Evolutionary conservation across 1,140 invertebrate species (phyloP).

Genomic region (Pogonomyrmex barbatus): DNA sequence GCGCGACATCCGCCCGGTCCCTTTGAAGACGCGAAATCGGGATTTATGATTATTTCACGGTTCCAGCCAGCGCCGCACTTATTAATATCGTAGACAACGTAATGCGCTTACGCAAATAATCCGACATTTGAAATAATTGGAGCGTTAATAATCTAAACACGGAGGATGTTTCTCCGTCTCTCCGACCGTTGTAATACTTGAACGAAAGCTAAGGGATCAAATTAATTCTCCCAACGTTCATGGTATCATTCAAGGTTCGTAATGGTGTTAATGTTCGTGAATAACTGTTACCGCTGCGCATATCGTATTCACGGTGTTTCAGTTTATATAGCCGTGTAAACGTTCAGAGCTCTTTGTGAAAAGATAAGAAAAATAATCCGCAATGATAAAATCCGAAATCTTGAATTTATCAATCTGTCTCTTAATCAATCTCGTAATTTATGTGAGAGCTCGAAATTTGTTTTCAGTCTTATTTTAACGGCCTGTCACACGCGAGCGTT

Average conservation of each 20-base stretch:
- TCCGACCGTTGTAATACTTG: neutral
- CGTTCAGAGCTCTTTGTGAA: neutral
- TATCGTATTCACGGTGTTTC: neutral
- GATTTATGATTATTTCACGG: constrained; percentile 30
- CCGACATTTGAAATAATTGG: constrained; percentile 20
- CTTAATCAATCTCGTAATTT: constrained; percentile 14
- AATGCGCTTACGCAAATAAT: constrained; percentile 19
- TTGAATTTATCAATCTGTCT: neutral
- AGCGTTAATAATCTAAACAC: constrained; percentile 30
- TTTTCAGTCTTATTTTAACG: constrained; percentile 10
- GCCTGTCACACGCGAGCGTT: neutral
- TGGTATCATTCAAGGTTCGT: constrained; percentile 13
- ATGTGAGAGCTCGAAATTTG: constrained; percentile 3
- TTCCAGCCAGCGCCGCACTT: neutral
- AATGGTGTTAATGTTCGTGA: neutral
- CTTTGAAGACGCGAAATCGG: neutral
- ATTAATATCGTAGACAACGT: constrained; percentile 5
- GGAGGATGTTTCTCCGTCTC: neutral
- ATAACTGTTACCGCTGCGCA: neutral
- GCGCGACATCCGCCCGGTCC: neutral
- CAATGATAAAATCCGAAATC: neutral
- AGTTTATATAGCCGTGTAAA: constrained; percentile 3
- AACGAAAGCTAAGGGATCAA: constrained; percentile 30
- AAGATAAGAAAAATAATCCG: neutral
- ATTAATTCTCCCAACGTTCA: constrained; percentile 37